Conservation (phyloP, 2,113 vertebrate genomes). For the Rhea americana region DNA sequence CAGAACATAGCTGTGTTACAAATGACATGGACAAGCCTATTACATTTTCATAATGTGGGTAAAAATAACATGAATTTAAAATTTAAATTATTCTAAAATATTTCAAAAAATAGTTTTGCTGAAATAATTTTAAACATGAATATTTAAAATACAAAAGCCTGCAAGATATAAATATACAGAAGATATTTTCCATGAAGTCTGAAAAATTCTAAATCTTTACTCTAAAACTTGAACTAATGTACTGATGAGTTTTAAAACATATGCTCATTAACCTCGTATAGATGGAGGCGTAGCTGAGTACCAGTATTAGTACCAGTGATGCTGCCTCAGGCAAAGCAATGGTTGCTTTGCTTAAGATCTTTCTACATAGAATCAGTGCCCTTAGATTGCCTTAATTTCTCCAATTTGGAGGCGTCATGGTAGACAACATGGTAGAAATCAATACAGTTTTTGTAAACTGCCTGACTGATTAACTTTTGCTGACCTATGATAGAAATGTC, state of each 20-base stretch:
- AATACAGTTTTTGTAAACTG: background rate
- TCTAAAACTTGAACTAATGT: background rate
- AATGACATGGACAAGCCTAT: background rate
- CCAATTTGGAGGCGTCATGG: background rate
- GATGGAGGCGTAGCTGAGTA: background rate
- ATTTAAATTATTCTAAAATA: background rate
- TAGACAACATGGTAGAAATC: background rate
- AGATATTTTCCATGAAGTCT: background rate
- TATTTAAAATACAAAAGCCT: background rate
- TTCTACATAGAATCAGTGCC: background rate
- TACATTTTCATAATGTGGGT: background rate
- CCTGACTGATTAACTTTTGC: background rate
- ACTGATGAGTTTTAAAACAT: background rate
- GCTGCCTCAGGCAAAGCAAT: background rate
- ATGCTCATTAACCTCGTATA: background rate
- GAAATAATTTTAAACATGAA: background rate
- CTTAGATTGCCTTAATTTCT: conserved; percentile 29
- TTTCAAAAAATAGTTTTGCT: background rate
- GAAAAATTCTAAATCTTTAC: background rate
- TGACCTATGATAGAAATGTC: background rate
- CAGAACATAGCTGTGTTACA: background rate
- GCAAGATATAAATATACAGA: background rate
- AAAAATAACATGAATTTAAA: conserved; percentile 22
- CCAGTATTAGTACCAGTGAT: background rate
- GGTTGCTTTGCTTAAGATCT: background rate